phyloP scores from a whole-genome alignment of 2,888 invertebrate species.

The Gnatocerus cornutus region DNA sequence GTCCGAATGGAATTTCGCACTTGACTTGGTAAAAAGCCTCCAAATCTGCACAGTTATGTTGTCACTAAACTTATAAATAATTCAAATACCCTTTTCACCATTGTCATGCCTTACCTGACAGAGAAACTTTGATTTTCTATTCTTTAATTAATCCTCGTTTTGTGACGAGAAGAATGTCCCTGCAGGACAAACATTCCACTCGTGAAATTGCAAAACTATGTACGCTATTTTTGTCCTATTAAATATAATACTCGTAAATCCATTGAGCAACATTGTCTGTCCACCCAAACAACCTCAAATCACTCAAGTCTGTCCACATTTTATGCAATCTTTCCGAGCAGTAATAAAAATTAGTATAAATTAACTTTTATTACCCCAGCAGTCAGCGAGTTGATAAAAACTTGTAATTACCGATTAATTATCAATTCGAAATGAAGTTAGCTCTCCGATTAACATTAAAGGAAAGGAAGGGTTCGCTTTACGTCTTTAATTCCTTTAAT shows the following conservation, averaged over 20 bases:
- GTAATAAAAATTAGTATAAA: neutral
- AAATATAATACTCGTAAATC: constrained; percentile 11
- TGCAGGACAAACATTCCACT: too few relatives aligned
- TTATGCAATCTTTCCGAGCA: neutral
- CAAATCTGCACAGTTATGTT: too few relatives aligned
- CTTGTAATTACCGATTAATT: constrained; percentile 37
- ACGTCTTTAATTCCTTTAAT: constrained; percentile 28
- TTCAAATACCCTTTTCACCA: too few relatives aligned
- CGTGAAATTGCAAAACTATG: too few relatives aligned
- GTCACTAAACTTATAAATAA: too few relatives aligned
- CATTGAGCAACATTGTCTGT: neutral
- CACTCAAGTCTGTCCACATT: neutral
- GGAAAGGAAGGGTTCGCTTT: constrained; percentile 36
- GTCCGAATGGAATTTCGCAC: too few relatives aligned
- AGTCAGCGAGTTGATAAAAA: constrained; percentile 8
- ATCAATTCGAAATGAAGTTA: constrained; percentile 28
- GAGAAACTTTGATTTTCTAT: too few relatives aligned
- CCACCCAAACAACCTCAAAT: constrained; percentile 3
- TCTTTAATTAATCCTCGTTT: too few relatives aligned
- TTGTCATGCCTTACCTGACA: too few relatives aligned
- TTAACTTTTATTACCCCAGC: neutral
- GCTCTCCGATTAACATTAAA: constrained; percentile 32
- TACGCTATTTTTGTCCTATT: neutral
- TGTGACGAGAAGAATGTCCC: too few relatives aligned
- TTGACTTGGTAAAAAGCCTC: too few relatives aligned